Base-by-base conservation (phyloP, 2,888 invertebrate species). In the Tipula lateralis region DNA sequence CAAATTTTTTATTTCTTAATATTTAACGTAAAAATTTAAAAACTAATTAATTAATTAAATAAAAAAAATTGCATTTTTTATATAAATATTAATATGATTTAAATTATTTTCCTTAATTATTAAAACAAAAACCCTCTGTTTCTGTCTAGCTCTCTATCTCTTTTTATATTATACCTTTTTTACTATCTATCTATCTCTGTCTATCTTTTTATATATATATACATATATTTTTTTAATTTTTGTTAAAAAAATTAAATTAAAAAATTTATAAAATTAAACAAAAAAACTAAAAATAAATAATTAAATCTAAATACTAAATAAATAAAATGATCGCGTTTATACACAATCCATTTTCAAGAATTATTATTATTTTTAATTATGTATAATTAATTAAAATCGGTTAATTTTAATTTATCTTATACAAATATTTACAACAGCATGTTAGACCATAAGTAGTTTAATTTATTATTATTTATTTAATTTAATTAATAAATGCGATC, bases 1-100 rank as follows among this genome's bases (percentile, higher is more conserved):
- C 83, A 83, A 82, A 84, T 30, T 44, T 29, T 84, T 36, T 82
- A 24, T 24, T 82, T 83, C 7, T 30, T 30, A 32, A 82, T 82
- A 82, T 30, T 82, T 44, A 83, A 36, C 29, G 29, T 19, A 24
- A 24, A 24, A 7, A 7, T n/a, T 66, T 24, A 66, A 66, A 24
- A 66, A 24, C 3, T 24, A 66, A 24, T 66, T 66, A 24, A n/a
- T n/a, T n/a, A n/a, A n/a, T n/a, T n/a, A n/a, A n/a, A n/a, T n/a
- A 66, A 66, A 24, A 24, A 66, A 66, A 66, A 24, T 66, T 66
- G 66, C 66, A 66, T 66, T 66, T 66, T 39, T 39, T 66, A 24
- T 66, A 66, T 66, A 66, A 66, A 66, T 66, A n/a, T n/a, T n/a
- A 32, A 66, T 66, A 66, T 66, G 9, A 66, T 66, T 66, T 66